Evolutionary conservation across 2,113 vertebrate species (phyloP), one percentile per base, ranked within the genome.

Genomic region (Vidua chalybeata): DNA sequence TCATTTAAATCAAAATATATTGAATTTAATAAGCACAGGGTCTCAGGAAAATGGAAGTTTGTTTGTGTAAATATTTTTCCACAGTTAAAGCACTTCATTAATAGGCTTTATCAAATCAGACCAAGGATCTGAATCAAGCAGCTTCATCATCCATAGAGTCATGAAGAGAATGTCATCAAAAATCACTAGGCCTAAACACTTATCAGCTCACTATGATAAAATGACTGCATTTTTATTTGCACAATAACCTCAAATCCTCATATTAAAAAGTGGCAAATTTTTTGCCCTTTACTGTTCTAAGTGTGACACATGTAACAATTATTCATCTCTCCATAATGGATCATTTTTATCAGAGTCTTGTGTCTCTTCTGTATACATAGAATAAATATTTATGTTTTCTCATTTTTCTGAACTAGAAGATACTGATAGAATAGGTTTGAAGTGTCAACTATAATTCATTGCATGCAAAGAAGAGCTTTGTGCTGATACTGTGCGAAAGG

Each of bases 321-420:
- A 97, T 87, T 98, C 95, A 97, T 84, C 94, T 58, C 72, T 84
- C 68, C 51, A 46, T 97, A 97, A 97, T 97, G 96, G 90, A 97
- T 98, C 95, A 87, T 97, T 98, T 97, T 98, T 98, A 98, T 98
- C 97, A 97, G 82, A 35, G 87, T 96, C 54, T 62, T 96, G 24
- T 92, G 78, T 97, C 89, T 97, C 54, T 94, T 96, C 88, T 94
- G 28, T 97, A 97, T 98, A 96, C 97, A 95, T 95, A 94, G 96
- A 98, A 97, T 98, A 98, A 98, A 98, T 98, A 97, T 98, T 98
- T 98, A 97, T 98, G 94, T 97, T 97, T 98, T 97, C 89, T 98
- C 93, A 97, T 98, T 98, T 98, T 98, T 98, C 91, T 96, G 95
- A 95, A 85, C 93, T 96, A 88, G 93, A 89, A 97, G 96, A 98